These are phyloP conservation scores for Rattus rattus DNA, from an alignment of 2,113 vertebrate genomes.

Conservation along the genomic window DNA sequence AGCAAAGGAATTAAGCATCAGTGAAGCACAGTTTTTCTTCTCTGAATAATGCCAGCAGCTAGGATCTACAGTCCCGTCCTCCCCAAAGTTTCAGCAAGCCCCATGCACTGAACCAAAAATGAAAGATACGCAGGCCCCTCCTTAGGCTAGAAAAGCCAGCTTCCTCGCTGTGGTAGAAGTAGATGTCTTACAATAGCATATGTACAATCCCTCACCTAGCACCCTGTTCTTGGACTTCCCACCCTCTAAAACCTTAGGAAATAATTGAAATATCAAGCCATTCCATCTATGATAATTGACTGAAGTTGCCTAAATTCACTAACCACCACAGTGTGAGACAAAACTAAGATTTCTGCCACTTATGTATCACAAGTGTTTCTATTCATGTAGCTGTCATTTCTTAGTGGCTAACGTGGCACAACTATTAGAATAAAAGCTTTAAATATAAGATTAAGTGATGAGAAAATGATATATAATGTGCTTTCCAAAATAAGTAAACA, in stretches of 20 bases:
- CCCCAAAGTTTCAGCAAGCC: not conserved
- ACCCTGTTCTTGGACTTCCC: not conserved
- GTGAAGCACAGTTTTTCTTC: not conserved
- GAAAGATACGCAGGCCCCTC: not conserved
- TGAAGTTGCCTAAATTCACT: not conserved
- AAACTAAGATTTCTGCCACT: not conserved
- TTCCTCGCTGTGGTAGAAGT: not conserved
- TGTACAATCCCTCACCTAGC: not conserved
- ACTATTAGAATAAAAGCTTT: not conserved
- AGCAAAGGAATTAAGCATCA: not conserved
- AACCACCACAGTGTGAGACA: not conserved
- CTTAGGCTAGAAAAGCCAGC: not conserved
- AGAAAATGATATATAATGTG: constrained; percentile 40
- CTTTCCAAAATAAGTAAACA: constrained; percentile 43
- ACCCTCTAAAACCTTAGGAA: not conserved
- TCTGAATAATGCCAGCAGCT: not conserved
- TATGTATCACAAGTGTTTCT: not conserved
- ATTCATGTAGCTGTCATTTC: not conserved
- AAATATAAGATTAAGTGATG: constrained; percentile 13
- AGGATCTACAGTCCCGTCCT: not conserved
- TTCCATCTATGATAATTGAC: not conserved
- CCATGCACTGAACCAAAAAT: not conserved
- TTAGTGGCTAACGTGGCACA: not conserved
- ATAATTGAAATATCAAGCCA: not conserved
- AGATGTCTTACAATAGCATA: not conserved